Percentiles rank a stretch among this genome's conserved stretches.
phyloP scores from a whole-genome alignment of 2,113 vertebrate genomes.

The Semnornis frantzii region DNA sequence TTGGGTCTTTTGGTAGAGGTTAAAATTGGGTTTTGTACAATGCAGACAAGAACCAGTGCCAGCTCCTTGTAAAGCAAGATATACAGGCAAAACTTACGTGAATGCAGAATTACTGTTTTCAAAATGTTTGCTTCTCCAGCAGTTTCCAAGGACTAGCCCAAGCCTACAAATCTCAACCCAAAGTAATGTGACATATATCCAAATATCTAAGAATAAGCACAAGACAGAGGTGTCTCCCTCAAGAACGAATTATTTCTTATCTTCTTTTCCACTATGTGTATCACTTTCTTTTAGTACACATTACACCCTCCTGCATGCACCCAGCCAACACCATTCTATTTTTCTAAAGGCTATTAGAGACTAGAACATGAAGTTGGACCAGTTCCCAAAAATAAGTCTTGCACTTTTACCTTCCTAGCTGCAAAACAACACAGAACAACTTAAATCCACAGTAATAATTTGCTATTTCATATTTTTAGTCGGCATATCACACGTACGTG shows the following conservation, averaged over 20 bases:
- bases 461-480: not conserved
- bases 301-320: not conserved
- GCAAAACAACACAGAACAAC: not conserved
- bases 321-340: not conserved
- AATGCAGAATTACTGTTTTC: not conserved
- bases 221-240: not conserved
- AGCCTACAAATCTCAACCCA: not conserved
- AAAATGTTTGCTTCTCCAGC: not conserved
- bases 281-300: not conserved
- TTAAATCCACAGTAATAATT: not conserved
- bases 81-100: not conserved
- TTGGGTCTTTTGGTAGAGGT: accelerated
- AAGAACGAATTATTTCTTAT: not conserved
- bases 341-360: not conserved
- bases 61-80: not conserved
- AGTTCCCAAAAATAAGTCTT: not conserved
- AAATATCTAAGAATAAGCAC: not conserved
- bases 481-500: not conserved
- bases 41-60: not conserved
- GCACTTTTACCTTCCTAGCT: not conserved
- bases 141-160: not conserved
- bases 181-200: not conserved
- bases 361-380: not conserved
- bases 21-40: not conserved
- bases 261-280: not conserved